A percentile compares a stretch with the other conserved stretches of the same genome.
These are phyloP conservation scores for Marmota monax DNA, from an alignment of 2,113 vertebrate species.

Conservation along the genomic window DNA sequence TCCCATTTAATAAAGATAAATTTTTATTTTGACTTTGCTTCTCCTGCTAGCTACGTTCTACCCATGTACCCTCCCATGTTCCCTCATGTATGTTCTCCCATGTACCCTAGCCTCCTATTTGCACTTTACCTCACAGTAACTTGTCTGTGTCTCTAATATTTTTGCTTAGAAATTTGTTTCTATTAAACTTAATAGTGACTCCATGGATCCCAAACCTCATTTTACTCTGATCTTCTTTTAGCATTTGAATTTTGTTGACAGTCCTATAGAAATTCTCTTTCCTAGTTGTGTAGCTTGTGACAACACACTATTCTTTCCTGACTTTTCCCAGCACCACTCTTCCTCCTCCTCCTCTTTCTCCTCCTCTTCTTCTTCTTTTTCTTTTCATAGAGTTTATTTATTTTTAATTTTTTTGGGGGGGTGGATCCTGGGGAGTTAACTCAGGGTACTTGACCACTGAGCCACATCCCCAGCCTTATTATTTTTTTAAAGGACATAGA, in stretches of 20 bases:
- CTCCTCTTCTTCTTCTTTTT: too few relatives aligned
- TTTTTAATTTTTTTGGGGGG: too few relatives aligned
- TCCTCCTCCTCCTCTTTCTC: too few relatives aligned
- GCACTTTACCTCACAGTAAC: background rate
- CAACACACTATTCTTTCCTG: background rate
- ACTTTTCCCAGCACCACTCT: background rate
- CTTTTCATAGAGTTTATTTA: too few relatives aligned
- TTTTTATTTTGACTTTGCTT: conserved; percentile 1
- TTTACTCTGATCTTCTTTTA: background rate
- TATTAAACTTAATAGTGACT: background rate
- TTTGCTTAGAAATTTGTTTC: conserved; percentile 17
- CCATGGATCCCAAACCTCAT: background rate
- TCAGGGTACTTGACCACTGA: too few relatives aligned
- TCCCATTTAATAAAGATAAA: background rate
- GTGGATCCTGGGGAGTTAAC: too few relatives aligned
- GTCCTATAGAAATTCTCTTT: background rate
- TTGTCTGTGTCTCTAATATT: background rate
- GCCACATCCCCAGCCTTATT: too few relatives aligned
- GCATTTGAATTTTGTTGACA: background rate
- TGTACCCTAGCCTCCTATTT: background rate
- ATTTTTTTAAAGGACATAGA: too few relatives aligned
- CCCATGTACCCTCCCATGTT: background rate
- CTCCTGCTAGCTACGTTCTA: background rate
- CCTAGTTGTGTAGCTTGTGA: background rate
- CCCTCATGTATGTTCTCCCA: background rate